Evolutionary conservation across 2,113 vertebrate species (phyloP), one percentile per base, ranked within the genome.

Genomic region (Casuarius casuarius): DNA sequence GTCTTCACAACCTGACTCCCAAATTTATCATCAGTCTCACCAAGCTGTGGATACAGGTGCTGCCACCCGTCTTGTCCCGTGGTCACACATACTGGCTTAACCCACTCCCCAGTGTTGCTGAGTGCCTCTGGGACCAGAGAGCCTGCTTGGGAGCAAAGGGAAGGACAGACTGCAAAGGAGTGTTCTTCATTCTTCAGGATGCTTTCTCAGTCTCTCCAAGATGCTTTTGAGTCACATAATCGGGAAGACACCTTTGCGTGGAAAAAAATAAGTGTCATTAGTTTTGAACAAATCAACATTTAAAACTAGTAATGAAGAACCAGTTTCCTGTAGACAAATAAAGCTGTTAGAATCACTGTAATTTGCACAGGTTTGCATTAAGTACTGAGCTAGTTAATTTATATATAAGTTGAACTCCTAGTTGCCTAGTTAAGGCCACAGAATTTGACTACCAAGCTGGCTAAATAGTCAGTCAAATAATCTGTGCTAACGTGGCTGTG

Each of bases 351-450:
- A 87, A 12, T 77, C 75, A 58, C 90, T 84, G 35, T 86, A 35
- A 90, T 91, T 94, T 95, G 78, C 80, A 84, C 56, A 84, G 73
- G 31, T 48, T 95, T 91, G 70, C 42, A 35, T 89, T 82, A 94
- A 63, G 73, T 84, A 76, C 65, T 80, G 54, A 93, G 51, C 26
- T 80, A 40, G 56, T 91, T 95, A 82, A 91, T 95, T 95, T 92
- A 52, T 66, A 65, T 87, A 70, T 52, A 72, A 52, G 48, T 87
- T 28, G 33, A 87, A 38, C 19, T 74, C 28, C 1, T 74, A 9
- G 8, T 83, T 92, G 40, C 52, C 63, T 88, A 40, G 23, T 81
- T 61, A 81, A 89, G 61, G 42, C 73, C 46, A 29, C 28, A 35
- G n/a, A 38, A 51, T 63, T 61, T 85, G 54, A 44, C 58, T 92